Evolutionary conservation across 1,140 invertebrate genomes (phyloP), one percentile per base, ranked within the genome.

Genomic region (Sarcophaga peregrina): DNA sequence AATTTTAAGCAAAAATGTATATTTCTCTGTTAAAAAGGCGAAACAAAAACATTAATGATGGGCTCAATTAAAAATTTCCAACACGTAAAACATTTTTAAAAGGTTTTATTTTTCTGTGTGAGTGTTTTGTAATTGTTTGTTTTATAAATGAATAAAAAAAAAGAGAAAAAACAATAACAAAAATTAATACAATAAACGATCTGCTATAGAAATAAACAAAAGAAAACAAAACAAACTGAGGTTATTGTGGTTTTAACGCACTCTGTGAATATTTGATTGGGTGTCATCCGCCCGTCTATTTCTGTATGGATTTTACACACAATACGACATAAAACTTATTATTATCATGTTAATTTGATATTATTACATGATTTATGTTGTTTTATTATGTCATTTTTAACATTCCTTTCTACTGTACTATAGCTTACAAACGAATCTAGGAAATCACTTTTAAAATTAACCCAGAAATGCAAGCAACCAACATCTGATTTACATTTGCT

Each of bases 71-170:
- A 68, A 68, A n/a, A 68, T 68, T 68, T 68, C 17, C 62, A 68
- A 68, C 62, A 68, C 62, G 62, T 68, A 68, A 68, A 20, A 68
- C n/a, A 68, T n/a, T 20, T 68, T 68, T 68, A 20, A 68, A 58
- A 68, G 62, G 62, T 68, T 68, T 68, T 68, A 8, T 13, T 58
- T 37, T 4, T 37, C 25, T 37, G 1, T 37, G 25, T 15, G 54
- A 3, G 17, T 37, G 25, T 37, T 37, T 37, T 37, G 25, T 68
- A 25, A n/a, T 37, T 37, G 25, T 37, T 37, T 37, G 25, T 37
- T 37, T 37, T 37, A 37, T 68, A 68, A 58, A 58, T 58, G n/a
- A n/a, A n/a, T n/a, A n/a, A n/a, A n/a, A n/a, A n/a, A n/a, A n/a
- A n/a, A n/a, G n/a, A n/a, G n/a, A n/a, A 58, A 58, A 58, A 58